Percentiles rank a stretch among this genome's conserved stretches.
These are phyloP conservation scores for Synanthedon andrenaeformis DNA, from an alignment of 2,888 invertebrate genomes.

Conservation along the genomic window DNA sequence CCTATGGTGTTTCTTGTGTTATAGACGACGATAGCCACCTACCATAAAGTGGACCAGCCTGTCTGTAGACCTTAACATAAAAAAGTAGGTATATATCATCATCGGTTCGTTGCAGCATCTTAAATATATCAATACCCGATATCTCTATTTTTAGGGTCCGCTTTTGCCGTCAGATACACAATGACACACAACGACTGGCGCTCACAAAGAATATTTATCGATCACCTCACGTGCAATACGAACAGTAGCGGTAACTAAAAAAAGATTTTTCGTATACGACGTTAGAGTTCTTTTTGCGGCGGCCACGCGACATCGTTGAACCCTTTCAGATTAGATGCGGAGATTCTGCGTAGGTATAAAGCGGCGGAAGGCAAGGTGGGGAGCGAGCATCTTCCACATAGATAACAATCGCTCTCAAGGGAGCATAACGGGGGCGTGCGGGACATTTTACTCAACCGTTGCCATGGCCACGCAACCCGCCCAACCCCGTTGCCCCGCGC, in stretches of 20 bases:
- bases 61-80: too few relatives aligned
- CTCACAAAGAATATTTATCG: slow-evolving; percentile 31
- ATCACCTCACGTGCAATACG: slow-evolving; percentile 19
- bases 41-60: too few relatives aligned
- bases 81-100: too few relatives aligned
- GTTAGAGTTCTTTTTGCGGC: neutral
- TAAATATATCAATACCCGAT: slow-evolving; percentile 13
- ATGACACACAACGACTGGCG: slow-evolving; percentile 4
- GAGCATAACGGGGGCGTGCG: slow-evolving; percentile 54
- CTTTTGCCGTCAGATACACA: slow-evolving; percentile 9
- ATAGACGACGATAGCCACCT: too few relatives aligned
- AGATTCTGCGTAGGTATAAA: slow-evolving; percentile 41
- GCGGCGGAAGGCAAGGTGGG: slow-evolving; percentile 51
- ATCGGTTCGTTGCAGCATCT: slow-evolving; percentile 5
- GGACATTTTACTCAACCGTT: slow-evolving; percentile 45
- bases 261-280: slow-evolving; percentile 4
- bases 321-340: slow-evolving; percentile 55
- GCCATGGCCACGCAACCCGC: slow-evolving; percentile 38
- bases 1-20: too few relatives aligned
- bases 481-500: slow-evolving; percentile 18
- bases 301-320: slow-evolving; percentile 29
- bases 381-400: slow-evolving; percentile 46
- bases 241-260: neutral
- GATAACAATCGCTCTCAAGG: slow-evolving; percentile 58
- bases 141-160: slow-evolving; percentile 14